Evolutionary conservation across 1,140 invertebrate genomes (phyloP), one percentile per base, ranked within the genome.

Genomic region (Drosophila yakuba): DNA sequence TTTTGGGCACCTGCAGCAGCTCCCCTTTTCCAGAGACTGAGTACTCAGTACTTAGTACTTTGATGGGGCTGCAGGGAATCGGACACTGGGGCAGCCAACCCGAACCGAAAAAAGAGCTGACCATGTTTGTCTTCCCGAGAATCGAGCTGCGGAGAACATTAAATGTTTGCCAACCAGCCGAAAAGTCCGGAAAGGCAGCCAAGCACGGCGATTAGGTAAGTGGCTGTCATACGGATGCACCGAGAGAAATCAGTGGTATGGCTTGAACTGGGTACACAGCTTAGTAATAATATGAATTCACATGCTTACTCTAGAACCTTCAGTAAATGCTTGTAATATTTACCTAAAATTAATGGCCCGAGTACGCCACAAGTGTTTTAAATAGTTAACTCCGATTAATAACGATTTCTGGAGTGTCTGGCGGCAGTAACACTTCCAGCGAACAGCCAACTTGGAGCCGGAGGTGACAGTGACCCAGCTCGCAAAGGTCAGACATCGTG

Each of bases 81-180:
- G 66, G 64, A 72, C 44, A 57, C 51, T 58, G 4, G 32, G 68
- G 44, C 52, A 78, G 60, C 82, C 62, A 76, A 86, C 80, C 82
- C 61, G 59, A 74, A 74, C 57, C 47, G 32, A 39, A 61, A 57
- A 61, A 54, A 51, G 20, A 28, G 39, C 47, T 47, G 45, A 54
- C 41, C 74, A 54, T 78, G 81, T 80, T 80, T 85, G 77, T 60
- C 64, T 86, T 86, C 75, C 63, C 63, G 63, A 67, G 82, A 86
- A 86, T 75, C 54, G 74, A 69, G 62, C 62, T 66, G 69, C 78
- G 61, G 56, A 78, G 62, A 75, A 73, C 78, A 82, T 78, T 78
- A 76, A 74, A 72, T 86, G 75, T 78, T 78, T 74, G 54, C 63
- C 58, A 74, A 80, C 58, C 67, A 63, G 36, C 64, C 47, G 54